phyloP scores from a whole-genome alignment of 2,797 vertebrate species.

The Ficedula albicollis region DNA sequence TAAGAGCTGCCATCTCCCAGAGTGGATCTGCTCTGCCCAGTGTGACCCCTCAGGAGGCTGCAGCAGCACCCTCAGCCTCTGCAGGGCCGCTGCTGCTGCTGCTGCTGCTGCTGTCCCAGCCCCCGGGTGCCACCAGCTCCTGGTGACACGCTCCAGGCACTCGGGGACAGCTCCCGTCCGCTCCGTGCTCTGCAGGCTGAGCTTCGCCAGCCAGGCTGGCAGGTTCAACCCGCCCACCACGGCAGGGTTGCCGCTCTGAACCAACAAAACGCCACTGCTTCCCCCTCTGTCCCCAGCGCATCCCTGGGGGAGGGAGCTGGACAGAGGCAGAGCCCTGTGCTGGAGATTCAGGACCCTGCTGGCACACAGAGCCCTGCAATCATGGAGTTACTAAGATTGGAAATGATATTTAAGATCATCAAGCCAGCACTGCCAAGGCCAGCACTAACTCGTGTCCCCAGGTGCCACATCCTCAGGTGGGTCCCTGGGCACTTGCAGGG shows the following conservation, averaged over 20 bases:
- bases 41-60: not conserved
- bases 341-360: not conserved
- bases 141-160: not conserved
- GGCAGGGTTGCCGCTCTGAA: accelerated
- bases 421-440: not conserved
- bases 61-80: not conserved
- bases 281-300: not conserved
- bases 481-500: not conserved
- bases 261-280: accelerated
- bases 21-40: not conserved
- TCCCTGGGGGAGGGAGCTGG: not conserved
- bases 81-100: not conserved
- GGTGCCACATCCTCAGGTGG: not conserved
- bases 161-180: not conserved
- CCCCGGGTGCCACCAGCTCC: not conserved
- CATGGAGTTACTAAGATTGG: not conserved
- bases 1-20: not conserved
- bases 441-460: not conserved
- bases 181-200: not conserved
- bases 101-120: not conserved
- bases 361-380: too few relatives aligned
- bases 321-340: not conserved
- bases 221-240: not conserved
- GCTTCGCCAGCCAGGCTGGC: not conserved
- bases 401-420: not conserved